These are phyloP conservation scores for Mastigias papua DNA, from an alignment of 30 jellyfish, hydroid and myxozoan genomes.

Conservation along the genomic window DNA sequence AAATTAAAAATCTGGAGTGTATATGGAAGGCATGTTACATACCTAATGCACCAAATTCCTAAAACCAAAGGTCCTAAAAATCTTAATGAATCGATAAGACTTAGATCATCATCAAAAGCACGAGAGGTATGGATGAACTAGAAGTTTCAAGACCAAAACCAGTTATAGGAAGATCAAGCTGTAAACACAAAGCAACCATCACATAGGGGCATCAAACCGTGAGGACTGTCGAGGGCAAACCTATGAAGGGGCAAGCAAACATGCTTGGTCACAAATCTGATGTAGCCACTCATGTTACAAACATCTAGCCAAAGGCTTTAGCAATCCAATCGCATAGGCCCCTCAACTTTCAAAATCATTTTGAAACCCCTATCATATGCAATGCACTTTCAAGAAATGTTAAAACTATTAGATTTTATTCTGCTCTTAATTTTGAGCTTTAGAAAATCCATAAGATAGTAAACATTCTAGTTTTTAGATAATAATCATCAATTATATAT, in stretches of 20 bases:
- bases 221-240: too few relatives aligned
- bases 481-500: neutral
- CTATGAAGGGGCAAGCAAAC: too few relatives aligned
- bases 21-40: constrained; percentile 56
- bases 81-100: constrained; percentile 52
- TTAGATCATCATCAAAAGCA: constrained; percentile 63
- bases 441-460: constrained; percentile 12
- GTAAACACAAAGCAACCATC: constrained; percentile 55
- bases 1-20: constrained; percentile 45
- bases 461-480: constrained; percentile 18
- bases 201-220: too few relatives aligned
- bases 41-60: constrained; percentile 49
- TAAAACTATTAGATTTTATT: constrained; percentile 32
- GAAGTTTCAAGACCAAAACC: constrained; percentile 47
- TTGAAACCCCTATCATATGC: too few relatives aligned
- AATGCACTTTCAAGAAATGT: constrained; percentile 56
- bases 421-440: constrained; percentile 57
- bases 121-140: constrained; percentile 42
- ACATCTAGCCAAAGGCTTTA: too few relatives aligned
- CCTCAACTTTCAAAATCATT: too few relatives aligned
- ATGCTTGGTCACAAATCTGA: too few relatives aligned
- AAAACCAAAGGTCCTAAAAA: constrained; percentile 55
- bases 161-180: constrained; percentile 59
- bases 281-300: too few relatives aligned
- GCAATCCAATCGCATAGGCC: too few relatives aligned